A percentile compares a stretch with the other conserved stretches of the same genome.
Evolutionary conservation across 2,888 invertebrate genomes (phyloP).

Genomic region (Sesia apiformis): DNA sequence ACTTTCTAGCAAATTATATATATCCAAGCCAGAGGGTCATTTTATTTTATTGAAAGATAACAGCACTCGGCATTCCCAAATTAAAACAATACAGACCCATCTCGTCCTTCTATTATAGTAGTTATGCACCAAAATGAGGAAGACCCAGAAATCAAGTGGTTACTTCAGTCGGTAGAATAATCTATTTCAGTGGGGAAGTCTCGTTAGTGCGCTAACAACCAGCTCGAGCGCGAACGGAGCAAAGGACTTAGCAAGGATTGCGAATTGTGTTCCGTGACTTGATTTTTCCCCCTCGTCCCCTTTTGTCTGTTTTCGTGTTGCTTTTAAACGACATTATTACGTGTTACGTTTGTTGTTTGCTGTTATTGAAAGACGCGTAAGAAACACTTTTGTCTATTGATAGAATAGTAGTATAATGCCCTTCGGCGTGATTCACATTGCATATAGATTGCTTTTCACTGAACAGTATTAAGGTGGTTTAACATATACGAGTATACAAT

Average conservation of each 20-base stretch:
- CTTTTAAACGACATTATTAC: slow-evolving; percentile 29
- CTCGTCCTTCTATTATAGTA: slow-evolving; percentile 13
- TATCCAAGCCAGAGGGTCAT: too few species aligned
- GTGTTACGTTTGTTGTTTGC: slow-evolving; percentile 18
- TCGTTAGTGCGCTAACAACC: slow-evolving; percentile 17
- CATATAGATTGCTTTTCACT: slow-evolving; percentile 11
- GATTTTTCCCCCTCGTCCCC: slow-evolving; percentile 20
- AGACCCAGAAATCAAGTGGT: slow-evolving; percentile 28
- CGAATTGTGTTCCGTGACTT: slow-evolving; percentile 27
- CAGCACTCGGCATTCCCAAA: not conserved
- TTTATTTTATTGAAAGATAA: too few species aligned
- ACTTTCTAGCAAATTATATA: too few species aligned
- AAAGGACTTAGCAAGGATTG: slow-evolving; percentile 17
- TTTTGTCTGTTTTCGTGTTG: slow-evolving; percentile 26
- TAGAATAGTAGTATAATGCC: not conserved
- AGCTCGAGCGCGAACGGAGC: slow-evolving; percentile 2
- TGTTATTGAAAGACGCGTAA: slow-evolving; percentile 26
- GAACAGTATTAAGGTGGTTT: too few species aligned
- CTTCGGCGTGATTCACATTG: slow-evolving; percentile 13
- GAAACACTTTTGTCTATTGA: slow-evolving; percentile 16
- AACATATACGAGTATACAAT: too few species aligned
- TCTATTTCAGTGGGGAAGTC: slow-evolving; percentile 14
- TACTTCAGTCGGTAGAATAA: slow-evolving; percentile 21
- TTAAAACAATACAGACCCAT: slow-evolving; percentile 4
- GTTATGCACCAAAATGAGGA: slow-evolving; percentile 19